Conservation (phyloP, 2,113 vertebrate species). For the Myiagra hebetior region DNA sequence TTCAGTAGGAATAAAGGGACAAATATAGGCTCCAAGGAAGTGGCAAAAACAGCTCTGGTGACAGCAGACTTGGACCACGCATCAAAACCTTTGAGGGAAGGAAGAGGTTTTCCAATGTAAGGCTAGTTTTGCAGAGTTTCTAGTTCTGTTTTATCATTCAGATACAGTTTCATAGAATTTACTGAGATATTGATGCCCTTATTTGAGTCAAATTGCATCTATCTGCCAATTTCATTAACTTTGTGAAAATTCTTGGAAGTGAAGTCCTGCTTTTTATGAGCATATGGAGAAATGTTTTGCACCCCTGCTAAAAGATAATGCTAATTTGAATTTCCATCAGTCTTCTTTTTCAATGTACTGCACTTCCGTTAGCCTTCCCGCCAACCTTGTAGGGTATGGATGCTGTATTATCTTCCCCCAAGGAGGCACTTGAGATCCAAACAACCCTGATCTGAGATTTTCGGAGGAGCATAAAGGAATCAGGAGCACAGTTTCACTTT, state of each 20-base stretch:
- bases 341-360: neutral
- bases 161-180: neutral
- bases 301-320: neutral
- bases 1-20: conserved; percentile 36
- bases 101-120: neutral
- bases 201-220: neutral
- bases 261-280: neutral
- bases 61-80: neutral
- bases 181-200: neutral
- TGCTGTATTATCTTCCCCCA: neutral
- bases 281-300: neutral
- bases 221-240: neutral
- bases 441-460: neutral
- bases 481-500: neutral
- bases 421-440: neutral
- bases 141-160: neutral
- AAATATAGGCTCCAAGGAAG: conserved; percentile 36
- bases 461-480: neutral
- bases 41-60: neutral
- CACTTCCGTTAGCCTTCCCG: neutral
- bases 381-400: neutral
- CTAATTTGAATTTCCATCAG: neutral
- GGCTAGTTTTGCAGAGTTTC: neutral
- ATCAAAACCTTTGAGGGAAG: neutral
- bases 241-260: neutral